Base-by-base conservation (phyloP, 64 coral and sea anemone species). In the Stichodactyla helianthus region DNA sequence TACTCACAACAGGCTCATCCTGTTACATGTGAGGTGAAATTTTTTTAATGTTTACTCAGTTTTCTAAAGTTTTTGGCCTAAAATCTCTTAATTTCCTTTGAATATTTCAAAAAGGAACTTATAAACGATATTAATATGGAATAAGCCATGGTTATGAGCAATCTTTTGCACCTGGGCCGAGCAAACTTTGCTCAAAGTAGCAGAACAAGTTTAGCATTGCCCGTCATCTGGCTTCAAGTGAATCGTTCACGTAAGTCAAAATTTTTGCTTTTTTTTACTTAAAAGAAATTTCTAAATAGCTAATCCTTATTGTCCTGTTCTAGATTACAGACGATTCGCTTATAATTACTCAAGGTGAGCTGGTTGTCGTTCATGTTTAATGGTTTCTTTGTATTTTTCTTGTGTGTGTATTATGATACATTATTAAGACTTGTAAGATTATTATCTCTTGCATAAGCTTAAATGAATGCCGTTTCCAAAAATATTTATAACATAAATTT, bases 131-230 rank as follows among this genome's bases (percentile, higher is more conserved):
- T 4, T 4, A 74, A 31, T 31, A 74, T 74, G 68, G 25, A 74
- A 35, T 81, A 54, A 81, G 17, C 50, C 52, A 81, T 81, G 78
- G 78, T 9, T 54, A 11, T 81, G 11, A 17, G 31, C 51, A 81
- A 54, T 52, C 12, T 81, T 20, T 52, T 81, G 53, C 15, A 28
- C 4, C 51, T 54, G 3, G n/a, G 78, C 50, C 78, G 50, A 81
- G 78, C 78, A 81, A 81, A 81, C n/a, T 81, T 81, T 81, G 78
- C 78, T 81, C 78, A 54, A 81, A 81, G 52, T n/a, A 22, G 13
- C 52, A 17, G 53, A 53, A 52, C n/a, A 74, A 74, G 68, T 23
- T 74, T 74, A 4, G 22, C 25, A 4, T 27, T 23, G 2, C 10
- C 22, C 0, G 22, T 31, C 2, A 11, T 31, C 14, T 74, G 68